A percentile compares a stretch with the other conserved stretches of the same genome.
Conservation (phyloP, 1,140 invertebrate genomes). For the Drosophila persimilis region DNA sequence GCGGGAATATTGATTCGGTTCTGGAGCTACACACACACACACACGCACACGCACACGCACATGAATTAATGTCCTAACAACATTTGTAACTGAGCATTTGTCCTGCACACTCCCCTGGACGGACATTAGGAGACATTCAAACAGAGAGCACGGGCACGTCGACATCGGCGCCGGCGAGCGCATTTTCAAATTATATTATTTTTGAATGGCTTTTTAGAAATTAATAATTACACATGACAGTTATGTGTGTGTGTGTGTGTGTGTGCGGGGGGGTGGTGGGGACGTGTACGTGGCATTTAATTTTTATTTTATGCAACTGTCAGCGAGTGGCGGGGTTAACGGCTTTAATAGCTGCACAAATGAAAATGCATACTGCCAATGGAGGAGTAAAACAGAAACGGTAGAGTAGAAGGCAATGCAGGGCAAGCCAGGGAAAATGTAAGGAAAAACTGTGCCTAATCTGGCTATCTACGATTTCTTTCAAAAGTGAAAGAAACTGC, state of each 20-base stretch:
- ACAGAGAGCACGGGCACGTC: constrained; percentile 43
- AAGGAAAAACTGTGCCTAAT: too few relatives aligned
- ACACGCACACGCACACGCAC: neutral
- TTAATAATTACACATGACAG: constrained; percentile 76
- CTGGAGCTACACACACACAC: neutral
- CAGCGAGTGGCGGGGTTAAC: neutral
- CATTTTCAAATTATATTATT: constrained; percentile 78
- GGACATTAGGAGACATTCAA: constrained; percentile 44
- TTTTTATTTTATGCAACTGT: constrained; percentile 59
- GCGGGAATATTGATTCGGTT: constrained; percentile 50
- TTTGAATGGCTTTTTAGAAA: constrained; percentile 80
- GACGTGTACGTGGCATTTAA: constrained; percentile 68
- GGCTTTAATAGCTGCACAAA: constrained; percentile 53
- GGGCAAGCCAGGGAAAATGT: too few relatives aligned
- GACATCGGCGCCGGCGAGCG: constrained; percentile 16
- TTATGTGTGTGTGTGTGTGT: constrained; percentile 6
- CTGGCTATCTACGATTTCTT: too few relatives aligned
- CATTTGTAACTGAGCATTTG: constrained; percentile 63
- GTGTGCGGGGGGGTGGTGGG: neutral
- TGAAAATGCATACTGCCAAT: neutral
- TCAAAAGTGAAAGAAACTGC: too few relatives aligned
- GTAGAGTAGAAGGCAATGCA: too few relatives aligned
- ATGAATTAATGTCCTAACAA: constrained; percentile 73
- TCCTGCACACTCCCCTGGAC: constrained; percentile 8
- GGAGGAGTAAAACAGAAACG: neutral